Percentiles rank a stretch among this genome's conserved stretches.
Evolutionary conservation across 2,113 vertebrate species (phyloP).

Genomic region (Salminus brasiliensis): DNA sequence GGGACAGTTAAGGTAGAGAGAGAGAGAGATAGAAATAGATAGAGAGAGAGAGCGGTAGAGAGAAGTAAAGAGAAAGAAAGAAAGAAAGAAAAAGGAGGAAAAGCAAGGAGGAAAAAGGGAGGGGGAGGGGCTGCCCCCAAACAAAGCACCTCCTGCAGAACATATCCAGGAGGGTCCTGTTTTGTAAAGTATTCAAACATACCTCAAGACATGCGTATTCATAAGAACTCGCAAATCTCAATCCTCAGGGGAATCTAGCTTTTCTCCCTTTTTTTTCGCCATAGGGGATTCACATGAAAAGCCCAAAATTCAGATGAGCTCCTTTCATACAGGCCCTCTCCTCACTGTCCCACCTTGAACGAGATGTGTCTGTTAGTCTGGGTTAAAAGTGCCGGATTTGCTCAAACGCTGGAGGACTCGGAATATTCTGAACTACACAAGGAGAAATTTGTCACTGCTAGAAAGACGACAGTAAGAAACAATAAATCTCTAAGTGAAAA

Average conservation of each 20-base stretch:
- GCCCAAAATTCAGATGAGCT: constrained; percentile 57
- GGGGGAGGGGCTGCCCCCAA: constrained; percentile 8
- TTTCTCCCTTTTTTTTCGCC: neutral
- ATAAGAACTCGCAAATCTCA: constrained; percentile 54
- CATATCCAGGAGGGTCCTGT: constrained; percentile 48
- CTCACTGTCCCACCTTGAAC: constrained; percentile 30
- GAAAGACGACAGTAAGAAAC: neutral
- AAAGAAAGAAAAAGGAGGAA: neutral
- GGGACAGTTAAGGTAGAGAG: constrained; percentile 13
- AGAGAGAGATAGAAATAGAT: neutral
- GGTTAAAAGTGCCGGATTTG: constrained; percentile 15
- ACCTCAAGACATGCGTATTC: constrained; percentile 61
- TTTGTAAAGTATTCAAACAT: constrained; percentile 51
- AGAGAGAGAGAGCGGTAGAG: neutral
- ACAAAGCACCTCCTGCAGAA: constrained; percentile 48
- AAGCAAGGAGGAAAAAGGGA: too few species aligned
- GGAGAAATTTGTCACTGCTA: neutral
- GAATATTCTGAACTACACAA: neutral
- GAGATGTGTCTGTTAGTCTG: neutral
- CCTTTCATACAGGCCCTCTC: constrained; percentile 29
- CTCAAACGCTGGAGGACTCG: neutral
- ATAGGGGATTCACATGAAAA: constrained; percentile 48
- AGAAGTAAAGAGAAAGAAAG: neutral
- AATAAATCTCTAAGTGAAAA: neutral
- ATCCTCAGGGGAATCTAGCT: constrained; percentile 39